phyloP scores from a whole-genome alignment of 2,888 invertebrate genomes.

The Coleophora deauratella region DNA sequence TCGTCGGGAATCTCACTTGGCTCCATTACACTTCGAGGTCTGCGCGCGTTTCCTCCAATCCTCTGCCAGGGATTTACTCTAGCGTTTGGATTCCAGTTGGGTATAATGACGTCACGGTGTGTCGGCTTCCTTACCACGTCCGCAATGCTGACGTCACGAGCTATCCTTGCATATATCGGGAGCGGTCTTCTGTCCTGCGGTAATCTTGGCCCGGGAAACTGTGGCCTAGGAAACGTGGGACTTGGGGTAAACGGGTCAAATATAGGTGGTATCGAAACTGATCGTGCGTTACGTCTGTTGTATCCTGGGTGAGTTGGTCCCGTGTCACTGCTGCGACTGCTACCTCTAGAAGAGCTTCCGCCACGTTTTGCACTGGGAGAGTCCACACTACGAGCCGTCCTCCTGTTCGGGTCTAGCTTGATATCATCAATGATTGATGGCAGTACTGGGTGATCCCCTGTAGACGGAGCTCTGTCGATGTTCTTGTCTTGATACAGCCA shows the following conservation, averaged over 20 bases:
- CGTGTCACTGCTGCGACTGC: conserved; percentile 25
- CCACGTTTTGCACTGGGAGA: conserved; percentile 29
- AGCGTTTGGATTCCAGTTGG: conserved; percentile 37
- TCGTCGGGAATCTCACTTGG: neutral
- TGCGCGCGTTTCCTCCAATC: conserved; percentile 20
- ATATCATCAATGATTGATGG: conserved; percentile 27
- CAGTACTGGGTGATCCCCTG: conserved; percentile 21
- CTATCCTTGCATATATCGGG: conserved; percentile 16
- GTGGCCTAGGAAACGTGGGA: conserved; percentile 1
- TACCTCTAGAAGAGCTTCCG: conserved; percentile 25
- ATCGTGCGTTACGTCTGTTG: conserved; percentile 31
- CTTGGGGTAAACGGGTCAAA: too few relatives aligned
- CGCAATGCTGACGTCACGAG: conserved; percentile 20
- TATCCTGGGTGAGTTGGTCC: conserved; percentile 37
- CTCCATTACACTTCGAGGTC: conserved; percentile 14
- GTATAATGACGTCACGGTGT: conserved; percentile 29
- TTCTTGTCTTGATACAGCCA: conserved; percentile 20
- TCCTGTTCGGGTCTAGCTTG: conserved; percentile 23
- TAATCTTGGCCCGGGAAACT: conserved; percentile 9
- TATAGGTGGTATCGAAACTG: conserved; percentile 8
- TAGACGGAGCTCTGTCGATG: conserved; percentile 20
- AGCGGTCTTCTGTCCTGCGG: conserved; percentile 6
- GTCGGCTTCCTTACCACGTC: conserved; percentile 24
- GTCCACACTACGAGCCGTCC: conserved; percentile 28
- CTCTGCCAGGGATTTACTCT: conserved; percentile 30